Evolutionary conservation across 2,888 invertebrate species (phyloP), one percentile per base, ranked within the genome.

Genomic region (Conops quadrifasciatus): DNA sequence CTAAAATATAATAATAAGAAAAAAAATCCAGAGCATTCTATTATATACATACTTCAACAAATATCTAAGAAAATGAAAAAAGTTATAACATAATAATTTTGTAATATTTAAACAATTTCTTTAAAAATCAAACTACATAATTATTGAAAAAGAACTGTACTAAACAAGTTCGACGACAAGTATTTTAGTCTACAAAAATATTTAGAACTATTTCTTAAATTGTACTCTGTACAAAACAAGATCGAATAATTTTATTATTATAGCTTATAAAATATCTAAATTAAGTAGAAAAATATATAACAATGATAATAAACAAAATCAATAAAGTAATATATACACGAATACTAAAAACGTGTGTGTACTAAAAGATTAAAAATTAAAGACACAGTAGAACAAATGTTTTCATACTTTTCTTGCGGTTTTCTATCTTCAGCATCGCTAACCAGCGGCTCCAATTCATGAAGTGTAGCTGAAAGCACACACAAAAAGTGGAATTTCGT

Each of bases 361-460:
- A 73, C 67, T 21, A 71, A 59, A 72, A 43, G 4, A 19, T n/a
- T 66, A 67, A 58, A 28, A 24, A 68, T 56, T 26, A 36, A 36
- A 7, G 13, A 51, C 1, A 68, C 67, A 60, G 49, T 49, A 43
- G 65, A 72, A 19, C 51, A 24, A 69, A 72, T 71, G 71, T 78
- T 79, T 77, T 78, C 82, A 81, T 85, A 85, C 85, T 84, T 85
- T 82, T 85, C 85, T 77, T 80, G 77, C 75, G 80, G 80, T 80
- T 83, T 84, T 80, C 81, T 80, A 78, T 90, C 89, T 74, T 90
- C 90, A 74, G 88, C 87, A 84, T 90, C 89, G 84, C 90, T 90
- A 86, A 92, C 92, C 77, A 93, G 88, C 19, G 93, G 93, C 85
- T 93, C 93, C 80, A 92, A 88, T 87, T 93, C 93, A 78, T 84